Base-by-base conservation (phyloP, 2,797 vertebrate genomes). In the Melanogrammus aeglefinus region DNA sequence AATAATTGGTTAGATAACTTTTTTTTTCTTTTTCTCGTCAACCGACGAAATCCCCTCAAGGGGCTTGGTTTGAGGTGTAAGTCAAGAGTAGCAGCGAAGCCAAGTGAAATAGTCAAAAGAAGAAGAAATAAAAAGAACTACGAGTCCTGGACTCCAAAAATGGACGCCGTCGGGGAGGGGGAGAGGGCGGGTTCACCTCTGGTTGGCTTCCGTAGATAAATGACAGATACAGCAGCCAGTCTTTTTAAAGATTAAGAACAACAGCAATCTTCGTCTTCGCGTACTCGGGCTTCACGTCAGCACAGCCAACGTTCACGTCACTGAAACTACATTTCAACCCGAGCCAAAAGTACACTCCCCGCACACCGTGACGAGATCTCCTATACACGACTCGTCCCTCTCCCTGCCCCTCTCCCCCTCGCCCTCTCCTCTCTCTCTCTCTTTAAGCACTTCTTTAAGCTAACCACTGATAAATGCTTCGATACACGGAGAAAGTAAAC, bases 401-500 rank as follows among this genome's bases (percentile, higher is more conserved):
- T 8, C 7, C 51, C 77, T 88, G 73, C 75, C 57, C n/a, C 57
- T 24, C 21, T 24, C n/a, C 8, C 57, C 8, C 21, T 9, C 21
- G n/a, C 21, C 21, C 51, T 63, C 51, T 74, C 70, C 21, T 7
- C 51, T 63, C 51, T 74, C 70, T 83, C 78, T 85, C 75, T 73
- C 76, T 27, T 84, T 81, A 86, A 83, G 81, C 87, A 80, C 72
- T 86, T 86, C 82, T 81, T 88, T 82, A 83, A 86, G 88, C 89
- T 93, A 92, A 89, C 88, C 86, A 89, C 85, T 90, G 91, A 94
- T 95, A 96, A 94, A 96, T 90, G 95, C 93, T 95, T 94, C 94
- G 93, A 92, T 90, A 96, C 91, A 95, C 91, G 94, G 90, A 96
- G 95, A 96, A 94, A 88, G 80, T 91, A 91, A 96, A 93, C 95